Base-by-base conservation (phyloP, 2,888 invertebrate genomes). In the Parapristionchus giblindavisi region DNA sequence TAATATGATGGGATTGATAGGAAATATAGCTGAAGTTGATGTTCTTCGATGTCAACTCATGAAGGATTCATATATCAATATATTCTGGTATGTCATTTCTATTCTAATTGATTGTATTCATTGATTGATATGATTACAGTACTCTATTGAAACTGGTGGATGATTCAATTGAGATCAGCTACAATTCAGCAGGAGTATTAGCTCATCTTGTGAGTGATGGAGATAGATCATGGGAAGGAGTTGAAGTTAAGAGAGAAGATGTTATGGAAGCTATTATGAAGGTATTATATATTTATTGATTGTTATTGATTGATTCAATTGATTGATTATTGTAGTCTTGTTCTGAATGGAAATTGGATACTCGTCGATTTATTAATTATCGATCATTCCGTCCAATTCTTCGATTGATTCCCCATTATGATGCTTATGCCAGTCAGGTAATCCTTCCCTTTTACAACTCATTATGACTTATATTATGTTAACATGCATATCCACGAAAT, bases 121-220 rank as follows among this genome's bases (percentile, higher is more conserved):
- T 6, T 43, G 3, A 1, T 38, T 71, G 21, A 24, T 58, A 32
- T 17, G 70, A 75, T 73, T 85, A 75, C 80, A 93, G 94, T 77
- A 92, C 93, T 76, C 91, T 97, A 65, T 90, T 98, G 34, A 93
- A 93, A 85, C 93, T 94, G 0, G 91, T 92, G 56, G 93, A 94
- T 86, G 96, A 97, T 89, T 96, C 95, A 60, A 97, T 98, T 83
- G 97, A 98, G 92, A 96, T 94, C 75, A 89, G 84, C 75, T 89
- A 88, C 76, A 89, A 88, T 80, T 83, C 82, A 27, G 87, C 87
- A 8, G 88, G 97, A 4, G 96, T 98, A 32, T 91, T 98, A 74
- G 94, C 96, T 0, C 97, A 98, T 89, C 93, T 97, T 90, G 94
- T 94, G 2, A 95, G 95, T 0, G 97, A 97, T 89, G 96, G 96